phyloP scores from a whole-genome alignment of 2,113 vertebrate species.

The Bos taurus region ARS-UCD2.0 NC_037329.1:32333501-32334000 shows the following conservation, averaged over 20 bases:
- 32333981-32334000: background rate
- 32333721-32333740: background rate
- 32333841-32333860: conserved; percentile 1
- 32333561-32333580: background rate
- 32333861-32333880: background rate
- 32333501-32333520: background rate
- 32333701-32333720: background rate
- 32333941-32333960: background rate
- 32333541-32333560: background rate
- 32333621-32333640: background rate
- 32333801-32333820: background rate
- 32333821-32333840: background rate
- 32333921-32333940: background rate
- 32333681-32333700: background rate
- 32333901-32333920: background rate
- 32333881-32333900: background rate
- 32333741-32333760: background rate
- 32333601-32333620: background rate
- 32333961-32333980: background rate
- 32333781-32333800: background rate
- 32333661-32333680: background rate
- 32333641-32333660: background rate
- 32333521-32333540: background rate
- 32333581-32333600: background rate
- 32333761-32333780: background rate